Percentiles rank a stretch among this genome's conserved stretches.
Conservation (phyloP, 2,888 invertebrate genomes). For the Sepioteuthis lessoniana region DNA sequence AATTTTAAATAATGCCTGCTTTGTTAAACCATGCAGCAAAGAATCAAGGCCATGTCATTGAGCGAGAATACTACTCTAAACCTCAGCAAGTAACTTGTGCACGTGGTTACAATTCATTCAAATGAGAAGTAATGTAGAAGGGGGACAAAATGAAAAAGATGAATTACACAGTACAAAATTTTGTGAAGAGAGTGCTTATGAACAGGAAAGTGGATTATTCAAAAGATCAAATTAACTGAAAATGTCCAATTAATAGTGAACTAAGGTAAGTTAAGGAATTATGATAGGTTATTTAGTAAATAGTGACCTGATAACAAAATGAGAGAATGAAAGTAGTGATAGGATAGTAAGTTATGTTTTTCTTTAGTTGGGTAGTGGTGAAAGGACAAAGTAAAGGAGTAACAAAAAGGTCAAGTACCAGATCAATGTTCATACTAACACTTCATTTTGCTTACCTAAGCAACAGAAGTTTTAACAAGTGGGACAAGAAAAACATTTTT, state of each 20-base stretch:
- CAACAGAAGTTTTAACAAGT: not conserved
- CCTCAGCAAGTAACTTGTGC: not conserved
- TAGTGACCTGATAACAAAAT: not conserved
- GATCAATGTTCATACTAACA: not conserved
- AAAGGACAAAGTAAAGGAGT: not conserved
- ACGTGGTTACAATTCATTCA: not conserved
- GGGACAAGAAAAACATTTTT: not conserved
- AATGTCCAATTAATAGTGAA: not conserved
- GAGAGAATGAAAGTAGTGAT: conserved; percentile 33
- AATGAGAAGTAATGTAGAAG: not conserved
- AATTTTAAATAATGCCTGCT: not conserved
- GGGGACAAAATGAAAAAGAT: not conserved
- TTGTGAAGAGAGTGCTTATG: not conserved
- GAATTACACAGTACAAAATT: not conserved
- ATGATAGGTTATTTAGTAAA: not conserved
- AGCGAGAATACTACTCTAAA: not conserved
- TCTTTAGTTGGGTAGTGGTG: not conserved
- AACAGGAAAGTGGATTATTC: not conserved
- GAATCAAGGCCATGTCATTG: not conserved
- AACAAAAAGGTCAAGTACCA: not conserved
- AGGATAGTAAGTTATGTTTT: not conserved
- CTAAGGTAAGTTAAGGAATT: not conserved
- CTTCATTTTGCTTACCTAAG: conserved; percentile 33
- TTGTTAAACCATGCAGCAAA: not conserved
- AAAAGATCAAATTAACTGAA: not conserved